Evolutionary conservation across 2,113 vertebrate species (phyloP).

Genomic region (Polypterus bichir): DNA sequence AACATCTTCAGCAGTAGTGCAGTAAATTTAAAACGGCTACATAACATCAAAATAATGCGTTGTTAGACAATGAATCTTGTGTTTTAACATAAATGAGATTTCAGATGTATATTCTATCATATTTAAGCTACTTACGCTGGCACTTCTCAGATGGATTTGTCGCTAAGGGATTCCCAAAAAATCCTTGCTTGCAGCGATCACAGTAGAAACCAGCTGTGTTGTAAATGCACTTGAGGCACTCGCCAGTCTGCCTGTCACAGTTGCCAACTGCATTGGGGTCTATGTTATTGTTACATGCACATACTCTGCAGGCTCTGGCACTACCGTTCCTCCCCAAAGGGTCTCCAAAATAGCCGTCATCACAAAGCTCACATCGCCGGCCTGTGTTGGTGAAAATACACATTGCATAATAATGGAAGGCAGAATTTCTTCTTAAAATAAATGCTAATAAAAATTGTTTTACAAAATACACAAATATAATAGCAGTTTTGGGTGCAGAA

Average conservation of each 20-base stretch:
- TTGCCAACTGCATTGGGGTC: constrained; percentile 74
- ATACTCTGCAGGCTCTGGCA: constrained; percentile 58
- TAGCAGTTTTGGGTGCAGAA: no score
- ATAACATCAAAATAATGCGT: no score
- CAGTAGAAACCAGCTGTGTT: constrained; percentile 75
- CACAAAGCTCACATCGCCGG: constrained; percentile 87
- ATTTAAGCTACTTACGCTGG: constrained; percentile 45
- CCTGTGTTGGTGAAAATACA: constrained; percentile 39
- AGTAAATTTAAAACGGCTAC: no score
- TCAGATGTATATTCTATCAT: no score
- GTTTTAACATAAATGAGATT: no score
- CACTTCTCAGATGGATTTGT: constrained; percentile 62
- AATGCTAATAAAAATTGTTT: no score
- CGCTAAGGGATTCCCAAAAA: constrained; percentile 69
- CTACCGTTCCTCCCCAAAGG: constrained; percentile 60
- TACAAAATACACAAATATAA: no score
- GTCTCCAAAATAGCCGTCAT: constrained; percentile 88
- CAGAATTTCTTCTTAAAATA: no score
- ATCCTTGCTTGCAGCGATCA: constrained; percentile 74
- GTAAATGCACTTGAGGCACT: constrained; percentile 82
- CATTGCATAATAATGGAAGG: no score
- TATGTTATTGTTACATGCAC: constrained; percentile 86
- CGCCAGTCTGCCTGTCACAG: constrained; percentile 64
- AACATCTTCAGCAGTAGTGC: no score
- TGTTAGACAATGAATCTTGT: no score